Evolutionary conservation across 30 jellyfish, hydroid and myxozoan genomes (phyloP).

Genomic region (Aurelia coerulea): DNA sequence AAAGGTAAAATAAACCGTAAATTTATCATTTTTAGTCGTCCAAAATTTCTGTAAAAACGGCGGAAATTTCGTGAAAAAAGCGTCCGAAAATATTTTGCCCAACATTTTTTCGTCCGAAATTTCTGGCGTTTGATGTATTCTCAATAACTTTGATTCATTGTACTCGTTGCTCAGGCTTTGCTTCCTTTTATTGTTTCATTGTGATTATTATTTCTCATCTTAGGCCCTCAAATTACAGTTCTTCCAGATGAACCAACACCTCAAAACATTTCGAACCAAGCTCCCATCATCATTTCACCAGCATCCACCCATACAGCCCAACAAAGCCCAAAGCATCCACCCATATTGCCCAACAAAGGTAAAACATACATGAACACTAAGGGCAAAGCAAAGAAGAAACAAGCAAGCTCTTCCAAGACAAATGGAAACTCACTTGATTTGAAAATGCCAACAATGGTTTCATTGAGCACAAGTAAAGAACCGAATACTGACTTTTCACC

Average conservation of each 20-base stretch:
- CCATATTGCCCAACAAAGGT: not conserved
- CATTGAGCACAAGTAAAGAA: slow-evolving; percentile 17
- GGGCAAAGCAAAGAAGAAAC: not conserved
- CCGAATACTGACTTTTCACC: slow-evolving; percentile 58
- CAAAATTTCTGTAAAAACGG: too few relatives aligned
- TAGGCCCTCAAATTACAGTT: slow-evolving; percentile 58
- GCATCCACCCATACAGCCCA: not conserved
- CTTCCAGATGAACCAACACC: slow-evolving; percentile 58
- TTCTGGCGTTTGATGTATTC: too few relatives aligned
- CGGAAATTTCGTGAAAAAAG: too few relatives aligned
- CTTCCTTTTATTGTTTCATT: too few relatives aligned
- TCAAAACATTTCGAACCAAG: not conserved
- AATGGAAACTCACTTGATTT: slow-evolving; percentile 21
- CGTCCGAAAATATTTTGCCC: too few relatives aligned
- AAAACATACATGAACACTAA: not conserved
- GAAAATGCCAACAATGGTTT: slow-evolving; percentile 58
- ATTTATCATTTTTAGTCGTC: too few relatives aligned
- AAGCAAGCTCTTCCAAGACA: slow-evolving; percentile 3
- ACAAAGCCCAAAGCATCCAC: not conserved
- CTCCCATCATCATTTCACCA: not conserved
- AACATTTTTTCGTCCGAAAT: too few relatives aligned
- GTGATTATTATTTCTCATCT: not conserved
- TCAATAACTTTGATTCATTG: too few relatives aligned
- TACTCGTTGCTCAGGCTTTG: too few relatives aligned
- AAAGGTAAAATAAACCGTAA: too few relatives aligned